phyloP scores from a whole-genome alignment of 2,797 vertebrate genomes.

The Tragelaphus eurycerus region DNA sequence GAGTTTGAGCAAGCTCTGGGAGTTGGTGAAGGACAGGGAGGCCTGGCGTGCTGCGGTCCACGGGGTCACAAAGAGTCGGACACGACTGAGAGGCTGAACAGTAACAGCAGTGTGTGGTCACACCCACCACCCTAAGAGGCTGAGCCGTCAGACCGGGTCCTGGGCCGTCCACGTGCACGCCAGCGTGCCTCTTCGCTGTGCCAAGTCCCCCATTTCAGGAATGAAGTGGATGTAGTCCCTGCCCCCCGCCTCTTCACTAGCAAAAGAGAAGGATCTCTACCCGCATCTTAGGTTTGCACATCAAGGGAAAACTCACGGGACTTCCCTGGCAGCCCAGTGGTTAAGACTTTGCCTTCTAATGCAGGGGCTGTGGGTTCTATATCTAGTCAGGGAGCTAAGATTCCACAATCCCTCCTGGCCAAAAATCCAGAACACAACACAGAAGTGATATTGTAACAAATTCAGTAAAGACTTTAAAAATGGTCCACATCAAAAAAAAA shows the following conservation, averaged over 20 bases:
- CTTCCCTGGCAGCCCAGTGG: neutral
- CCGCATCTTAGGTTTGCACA: neutral
- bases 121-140: rapidly evolving
- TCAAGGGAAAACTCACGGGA: neutral
- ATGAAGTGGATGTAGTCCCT: neutral
- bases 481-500: neutral
- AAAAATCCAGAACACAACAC: neutral
- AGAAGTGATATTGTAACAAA: neutral
- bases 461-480: neutral
- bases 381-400: neutral
- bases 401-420: neutral
- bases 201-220: neutral
- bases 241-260: neutral
- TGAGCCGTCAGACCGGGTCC: rapidly evolving
- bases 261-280: neutral
- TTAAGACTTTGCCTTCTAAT: neutral
- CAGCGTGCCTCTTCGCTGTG: neutral
- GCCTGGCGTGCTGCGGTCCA: neutral
- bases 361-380: neutral
- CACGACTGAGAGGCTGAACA: neutral
- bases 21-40: neutral
- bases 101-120: neutral
- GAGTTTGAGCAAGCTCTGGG: neutral
- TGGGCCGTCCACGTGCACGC: rapidly evolving
- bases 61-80: neutral